Percentiles rank a stretch among this genome's conserved stretches.
Conservation (phyloP, 2,888 invertebrate species). For the Odontomyia ornata region DNA sequence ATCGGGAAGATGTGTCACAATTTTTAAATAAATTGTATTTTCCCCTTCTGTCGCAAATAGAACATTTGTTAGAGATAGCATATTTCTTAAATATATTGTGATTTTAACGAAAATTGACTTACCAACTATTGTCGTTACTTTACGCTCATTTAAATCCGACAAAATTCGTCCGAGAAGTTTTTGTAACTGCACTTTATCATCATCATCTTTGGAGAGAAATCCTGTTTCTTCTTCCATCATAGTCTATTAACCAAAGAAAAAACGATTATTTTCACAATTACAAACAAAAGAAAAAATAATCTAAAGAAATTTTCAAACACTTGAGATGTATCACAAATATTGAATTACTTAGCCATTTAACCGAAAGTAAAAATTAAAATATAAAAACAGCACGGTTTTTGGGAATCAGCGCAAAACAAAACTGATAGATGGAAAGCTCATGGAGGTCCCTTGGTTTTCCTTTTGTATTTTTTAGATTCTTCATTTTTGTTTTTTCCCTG, state of each 20-base stretch:
- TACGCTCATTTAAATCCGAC: slow-evolving; percentile 81
- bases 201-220: slow-evolving; percentile 77
- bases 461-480: too few relatives aligned
- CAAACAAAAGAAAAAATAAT: background rate
- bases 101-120: slow-evolving; percentile 54
- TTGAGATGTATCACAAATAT: too few relatives aligned
- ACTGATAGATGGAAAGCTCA: too few relatives aligned
- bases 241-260: slow-evolving; percentile 66
- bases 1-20: slow-evolving; percentile 81
- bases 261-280: background rate
- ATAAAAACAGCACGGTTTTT: too few relatives aligned
- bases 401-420: too few relatives aligned
- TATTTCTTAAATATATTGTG: slow-evolving; percentile 32
- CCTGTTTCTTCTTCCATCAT: slow-evolving; percentile 87
- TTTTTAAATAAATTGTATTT: slow-evolving; percentile 89
- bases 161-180: slow-evolving; percentile 81
- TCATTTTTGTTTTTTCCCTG: too few relatives aligned
- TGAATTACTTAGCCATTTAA: too few relatives aligned
- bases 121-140: slow-evolving; percentile 80
- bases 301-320: too few relatives aligned
- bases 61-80: background rate
- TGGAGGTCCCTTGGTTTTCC: too few relatives aligned
- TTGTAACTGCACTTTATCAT: slow-evolving; percentile 75
- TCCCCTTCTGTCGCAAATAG: slow-evolving; percentile 73
- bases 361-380: too few relatives aligned